Conservation (phyloP, 2,113 vertebrate genomes). For the Myrmecophaga tridactyla region DNA sequence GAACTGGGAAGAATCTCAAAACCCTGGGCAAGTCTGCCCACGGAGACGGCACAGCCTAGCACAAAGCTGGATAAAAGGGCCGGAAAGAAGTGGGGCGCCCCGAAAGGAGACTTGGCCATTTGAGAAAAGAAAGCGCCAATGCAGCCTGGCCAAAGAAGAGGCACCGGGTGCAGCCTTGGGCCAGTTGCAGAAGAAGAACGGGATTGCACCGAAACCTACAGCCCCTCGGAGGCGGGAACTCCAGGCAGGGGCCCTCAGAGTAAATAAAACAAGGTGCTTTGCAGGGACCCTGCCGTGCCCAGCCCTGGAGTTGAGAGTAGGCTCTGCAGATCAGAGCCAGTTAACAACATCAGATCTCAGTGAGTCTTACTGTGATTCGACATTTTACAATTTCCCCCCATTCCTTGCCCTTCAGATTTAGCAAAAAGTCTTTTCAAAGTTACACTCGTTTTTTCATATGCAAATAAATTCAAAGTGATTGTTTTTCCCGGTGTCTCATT, state of each 20-base stretch:
- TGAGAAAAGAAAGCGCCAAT: too few relatives aligned
- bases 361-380: not conserved
- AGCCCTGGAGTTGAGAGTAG: fast-evolving
- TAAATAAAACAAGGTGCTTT: not conserved
- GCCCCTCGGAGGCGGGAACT: not conserved
- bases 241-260: fast-evolving
- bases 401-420: not conserved
- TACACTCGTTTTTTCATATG: fast-evolving
- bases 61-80: not conserved
- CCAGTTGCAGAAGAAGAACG: fast-evolving
- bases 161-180: not conserved
- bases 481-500: not conserved
- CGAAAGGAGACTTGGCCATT: fast-evolving
- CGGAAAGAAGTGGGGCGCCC: fast-evolving
- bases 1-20: not conserved
- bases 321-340: not conserved
- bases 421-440: not conserved
- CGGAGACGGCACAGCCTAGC: not conserved
- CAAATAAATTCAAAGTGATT: not conserved
- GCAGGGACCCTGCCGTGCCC: fast-evolving
- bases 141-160: not conserved
- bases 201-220: fast-evolving
- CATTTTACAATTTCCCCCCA: not conserved
- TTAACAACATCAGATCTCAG: not conserved
- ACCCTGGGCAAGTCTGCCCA: too few relatives aligned